Evolutionary conservation across 2,797 vertebrate genomes (phyloP).

Genomic region (Platyrinchus mystaceus): DNA sequence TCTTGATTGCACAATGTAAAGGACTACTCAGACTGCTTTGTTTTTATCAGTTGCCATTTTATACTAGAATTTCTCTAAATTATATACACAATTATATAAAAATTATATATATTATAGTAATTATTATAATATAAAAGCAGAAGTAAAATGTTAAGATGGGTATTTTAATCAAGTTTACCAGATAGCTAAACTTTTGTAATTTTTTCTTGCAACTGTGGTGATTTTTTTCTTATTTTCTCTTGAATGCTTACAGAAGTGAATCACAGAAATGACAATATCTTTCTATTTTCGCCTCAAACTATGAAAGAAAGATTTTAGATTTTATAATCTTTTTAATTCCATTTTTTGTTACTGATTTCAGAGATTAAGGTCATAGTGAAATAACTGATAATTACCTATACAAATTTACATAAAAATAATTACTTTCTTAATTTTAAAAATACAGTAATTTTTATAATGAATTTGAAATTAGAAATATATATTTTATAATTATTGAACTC

Average conservation of each 20-base stretch:
- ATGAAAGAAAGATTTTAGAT: neutral
- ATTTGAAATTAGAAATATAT: neutral
- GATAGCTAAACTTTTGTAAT: neutral
- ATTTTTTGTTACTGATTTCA: neutral
- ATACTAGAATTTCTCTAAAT: neutral
- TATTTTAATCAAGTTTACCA: neutral
- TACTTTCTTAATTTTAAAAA: neutral
- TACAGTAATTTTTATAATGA: neutral
- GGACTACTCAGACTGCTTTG: neutral
- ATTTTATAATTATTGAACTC: neutral
- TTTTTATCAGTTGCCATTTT: neutral
- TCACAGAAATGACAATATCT: neutral
- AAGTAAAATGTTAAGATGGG: neutral
- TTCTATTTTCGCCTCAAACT: neutral
- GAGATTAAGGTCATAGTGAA: neutral
- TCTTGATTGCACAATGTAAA: neutral
- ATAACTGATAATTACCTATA: neutral
- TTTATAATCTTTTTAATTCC: neutral
- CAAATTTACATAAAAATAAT: neutral
- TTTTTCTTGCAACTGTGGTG: neutral
- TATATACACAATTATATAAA: neutral
- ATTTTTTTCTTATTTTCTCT: neutral
- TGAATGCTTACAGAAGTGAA: neutral
- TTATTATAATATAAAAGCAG: neutral
- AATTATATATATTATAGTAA: neutral